Evolutionary conservation across 2,888 invertebrate species (phyloP).

Genomic region (Sinelater perroti): DNA sequence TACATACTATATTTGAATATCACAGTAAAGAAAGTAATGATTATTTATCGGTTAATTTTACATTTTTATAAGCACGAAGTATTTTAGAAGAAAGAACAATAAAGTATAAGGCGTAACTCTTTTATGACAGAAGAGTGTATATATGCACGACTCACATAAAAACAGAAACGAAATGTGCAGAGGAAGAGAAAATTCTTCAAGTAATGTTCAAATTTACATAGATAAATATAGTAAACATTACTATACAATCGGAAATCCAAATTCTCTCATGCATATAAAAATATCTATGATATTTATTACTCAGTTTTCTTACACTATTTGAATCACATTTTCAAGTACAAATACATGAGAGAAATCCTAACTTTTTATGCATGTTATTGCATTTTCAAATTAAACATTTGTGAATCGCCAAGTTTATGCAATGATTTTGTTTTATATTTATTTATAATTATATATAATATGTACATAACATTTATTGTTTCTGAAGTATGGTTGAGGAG

Average conservation of each 20-base stretch:
- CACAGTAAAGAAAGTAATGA: constrained; percentile 59
- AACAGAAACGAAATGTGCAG: constrained; percentile 25
- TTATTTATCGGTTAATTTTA: constrained; percentile 37
- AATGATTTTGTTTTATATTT: constrained; percentile 30
- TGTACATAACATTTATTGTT: constrained; percentile 41
- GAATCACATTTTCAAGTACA: constrained; percentile 61
- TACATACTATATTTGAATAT: constrained; percentile 60
- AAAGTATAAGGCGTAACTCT: constrained; percentile 51
- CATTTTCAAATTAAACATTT: constrained; percentile 41
- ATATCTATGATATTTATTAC: constrained; percentile 59
- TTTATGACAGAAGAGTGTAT: constrained; percentile 38
- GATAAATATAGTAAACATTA: constrained; percentile 41
- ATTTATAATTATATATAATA: constrained; percentile 30
- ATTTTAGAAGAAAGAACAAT: constrained; percentile 43
- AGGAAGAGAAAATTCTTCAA: constrained; percentile 22
- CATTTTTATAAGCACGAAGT: constrained; percentile 49
- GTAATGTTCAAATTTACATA: constrained; percentile 22
- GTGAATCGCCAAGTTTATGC: constrained; percentile 33
- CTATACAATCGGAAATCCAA: constrained; percentile 46
- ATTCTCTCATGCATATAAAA: constrained; percentile 58
- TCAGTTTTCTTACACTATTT: constrained; percentile 56
- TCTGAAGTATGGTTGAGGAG: constrained; percentile 55
- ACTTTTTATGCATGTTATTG: constrained; percentile 45
- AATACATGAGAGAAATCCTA: constrained; percentile 55
- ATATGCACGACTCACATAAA: constrained; percentile 30